A percentile compares a stretch with the other conserved stretches of the same genome.
These are phyloP conservation scores for Trypoxylon attenuatum DNA, from an alignment of 2,888 invertebrate genomes.

Conservation along the genomic window DNA sequence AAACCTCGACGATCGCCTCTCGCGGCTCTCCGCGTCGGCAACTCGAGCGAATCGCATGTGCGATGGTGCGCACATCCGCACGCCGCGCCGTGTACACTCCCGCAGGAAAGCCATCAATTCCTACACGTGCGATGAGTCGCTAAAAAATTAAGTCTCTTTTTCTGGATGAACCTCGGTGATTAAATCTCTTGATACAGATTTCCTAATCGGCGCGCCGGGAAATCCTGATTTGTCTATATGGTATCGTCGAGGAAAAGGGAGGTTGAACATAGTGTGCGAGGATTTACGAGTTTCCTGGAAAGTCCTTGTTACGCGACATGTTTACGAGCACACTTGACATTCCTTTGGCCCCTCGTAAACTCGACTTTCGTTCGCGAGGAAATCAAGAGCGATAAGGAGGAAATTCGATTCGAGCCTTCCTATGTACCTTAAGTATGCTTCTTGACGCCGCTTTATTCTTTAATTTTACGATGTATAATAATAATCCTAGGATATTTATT, in stretches of 20 bases:
- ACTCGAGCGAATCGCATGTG: constrained; percentile 71
- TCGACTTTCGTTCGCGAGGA: constrained; percentile 20
- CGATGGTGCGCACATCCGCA: constrained; percentile 72
- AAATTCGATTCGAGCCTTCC: constrained; percentile 28
- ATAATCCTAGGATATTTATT: no score
- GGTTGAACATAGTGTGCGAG: constrained; percentile 25
- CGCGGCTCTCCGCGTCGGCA: constrained; percentile 49
- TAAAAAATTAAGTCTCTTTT: constrained; percentile 13
- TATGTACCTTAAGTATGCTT: not conserved
- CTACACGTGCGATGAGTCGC: constrained; percentile 40
- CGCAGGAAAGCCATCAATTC: no score
- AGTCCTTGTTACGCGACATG: constrained; percentile 35
- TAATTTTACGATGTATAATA: not conserved
- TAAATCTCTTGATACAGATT: no score
- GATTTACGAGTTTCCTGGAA: constrained; percentile 65
- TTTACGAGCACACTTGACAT: constrained; percentile 57
- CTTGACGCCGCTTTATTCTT: constrained; percentile 27
- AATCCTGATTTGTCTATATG: no score
- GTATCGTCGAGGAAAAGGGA: not conserved
- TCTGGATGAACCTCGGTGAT: no score
- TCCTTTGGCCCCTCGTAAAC: constrained; percentile 44
- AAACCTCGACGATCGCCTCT: constrained; percentile 47
- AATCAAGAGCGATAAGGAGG: constrained; percentile 33
- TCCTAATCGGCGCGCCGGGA: no score
- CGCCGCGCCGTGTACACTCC: no score